These are phyloP conservation scores for Euphonia xanthogaster DNA, from an alignment of 2,797 vertebrate species.

Conservation along the genomic window DNA sequence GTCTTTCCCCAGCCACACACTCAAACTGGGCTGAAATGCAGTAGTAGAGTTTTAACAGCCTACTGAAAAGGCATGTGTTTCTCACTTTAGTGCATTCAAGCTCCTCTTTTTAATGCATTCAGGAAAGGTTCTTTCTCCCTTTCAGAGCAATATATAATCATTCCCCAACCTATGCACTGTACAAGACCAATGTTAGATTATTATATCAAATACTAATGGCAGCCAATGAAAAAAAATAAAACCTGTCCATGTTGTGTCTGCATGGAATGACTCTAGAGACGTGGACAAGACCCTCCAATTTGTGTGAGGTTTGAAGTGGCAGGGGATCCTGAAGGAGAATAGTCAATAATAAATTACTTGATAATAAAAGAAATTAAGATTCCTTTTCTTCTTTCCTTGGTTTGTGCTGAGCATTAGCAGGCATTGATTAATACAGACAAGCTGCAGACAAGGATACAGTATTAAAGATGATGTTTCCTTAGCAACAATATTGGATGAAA, in stretches of 20 bases:
- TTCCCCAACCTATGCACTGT: not conserved
- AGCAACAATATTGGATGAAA: conserved; percentile 64
- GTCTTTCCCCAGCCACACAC: not conserved
- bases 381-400: not conserved
- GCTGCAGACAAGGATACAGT: conserved; percentile 51
- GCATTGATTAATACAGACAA: conserved; percentile 59
- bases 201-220: not conserved
- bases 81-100: not conserved
- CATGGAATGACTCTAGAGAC: not conserved
- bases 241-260: not conserved
- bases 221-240: not conserved
- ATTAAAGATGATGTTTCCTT: conserved; percentile 69
- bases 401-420: conserved; percentile 11
- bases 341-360: not conserved
- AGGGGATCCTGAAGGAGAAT: not conserved
- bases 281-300: not conserved
- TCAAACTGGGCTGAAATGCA: not conserved
- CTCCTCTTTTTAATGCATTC: not conserved
- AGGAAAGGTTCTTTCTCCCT: not conserved
- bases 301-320: not conserved
- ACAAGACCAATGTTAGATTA: not conserved
- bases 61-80: not conserved
- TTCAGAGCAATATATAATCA: not conserved
- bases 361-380: not conserved
- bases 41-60: not conserved